Evolutionary conservation across 2,888 invertebrate species (phyloP).

Genomic region (Parnassius apollo): DNA sequence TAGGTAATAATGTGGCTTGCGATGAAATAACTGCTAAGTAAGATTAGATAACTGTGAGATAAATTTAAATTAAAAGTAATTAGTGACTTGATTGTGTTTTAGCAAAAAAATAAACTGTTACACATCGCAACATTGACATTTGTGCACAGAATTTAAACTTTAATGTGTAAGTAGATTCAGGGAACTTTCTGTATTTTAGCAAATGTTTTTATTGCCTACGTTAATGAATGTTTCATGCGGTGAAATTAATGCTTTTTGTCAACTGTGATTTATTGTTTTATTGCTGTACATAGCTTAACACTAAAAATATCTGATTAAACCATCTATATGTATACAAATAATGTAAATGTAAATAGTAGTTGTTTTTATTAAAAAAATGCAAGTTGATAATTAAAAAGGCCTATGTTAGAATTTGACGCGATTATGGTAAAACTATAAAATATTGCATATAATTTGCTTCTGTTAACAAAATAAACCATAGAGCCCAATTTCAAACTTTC

Average conservation of each 20-base stretch:
- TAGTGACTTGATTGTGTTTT: no score
- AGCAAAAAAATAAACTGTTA: no score
- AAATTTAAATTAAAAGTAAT: no score
- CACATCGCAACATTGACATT: no score
- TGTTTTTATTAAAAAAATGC: neutral
- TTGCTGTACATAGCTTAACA: no score
- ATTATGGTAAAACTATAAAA: neutral
- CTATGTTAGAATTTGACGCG: conserved; percentile 7
- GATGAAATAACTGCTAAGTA: no score
- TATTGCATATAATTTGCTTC: conserved; percentile 2
- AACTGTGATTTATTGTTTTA: neutral
- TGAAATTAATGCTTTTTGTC: neutral
- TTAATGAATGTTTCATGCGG: no score
- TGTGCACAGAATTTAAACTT: no score
- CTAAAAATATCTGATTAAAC: no score
- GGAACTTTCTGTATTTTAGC: neutral
- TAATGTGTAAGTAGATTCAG: no score
- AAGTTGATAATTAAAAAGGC: conserved; percentile 19
- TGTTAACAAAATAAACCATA: conserved; percentile 18
- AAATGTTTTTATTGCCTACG: neutral
- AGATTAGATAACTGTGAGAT: no score
- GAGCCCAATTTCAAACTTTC: conserved; percentile 27
- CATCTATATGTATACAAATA: neutral
- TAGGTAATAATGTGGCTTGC: no score
- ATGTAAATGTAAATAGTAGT: neutral